These are phyloP conservation scores for Pristionchus arcanus DNA, from an alignment of 2,888 invertebrate genomes.

Conservation along the genomic window DNA sequence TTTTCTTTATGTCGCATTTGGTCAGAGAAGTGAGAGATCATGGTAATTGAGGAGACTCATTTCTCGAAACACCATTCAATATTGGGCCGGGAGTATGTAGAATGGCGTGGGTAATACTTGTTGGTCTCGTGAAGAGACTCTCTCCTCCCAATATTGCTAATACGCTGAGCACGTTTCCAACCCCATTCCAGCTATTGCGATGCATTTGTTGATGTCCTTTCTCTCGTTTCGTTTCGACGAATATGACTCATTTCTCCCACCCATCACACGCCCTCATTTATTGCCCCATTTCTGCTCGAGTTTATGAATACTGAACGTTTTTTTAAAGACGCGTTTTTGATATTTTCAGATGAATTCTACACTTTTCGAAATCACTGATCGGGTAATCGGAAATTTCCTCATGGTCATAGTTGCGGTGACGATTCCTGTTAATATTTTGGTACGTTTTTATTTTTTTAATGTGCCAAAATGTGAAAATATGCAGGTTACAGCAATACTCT, in stretches of 20 bases:
- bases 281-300: not conserved
- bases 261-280: not conserved
- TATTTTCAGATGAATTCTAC: conserved; percentile 34
- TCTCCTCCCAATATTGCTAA: not conserved
- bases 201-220: too few species aligned
- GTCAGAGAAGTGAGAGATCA: not conserved
- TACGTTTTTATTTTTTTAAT: not conserved
- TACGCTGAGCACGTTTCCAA: too few species aligned
- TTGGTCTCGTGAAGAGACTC: not conserved
- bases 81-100: too few species aligned
- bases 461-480: not conserved
- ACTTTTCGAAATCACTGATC: not conserved
- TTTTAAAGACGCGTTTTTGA: too few species aligned
- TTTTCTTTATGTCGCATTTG: not conserved
- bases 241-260: too few species aligned
- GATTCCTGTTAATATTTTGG: conserved; percentile 20
- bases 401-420: not conserved
- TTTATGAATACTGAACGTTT: not conserved
- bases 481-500: not conserved
- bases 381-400: not conserved
- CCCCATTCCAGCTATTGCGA: too few species aligned
- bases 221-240: too few species aligned
- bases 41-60: not conserved
- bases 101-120: not conserved
- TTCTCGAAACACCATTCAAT: too few species aligned